Conservation (phyloP, 2,888 invertebrate genomes). For the Hydroisotoma schaefferi region DNA sequence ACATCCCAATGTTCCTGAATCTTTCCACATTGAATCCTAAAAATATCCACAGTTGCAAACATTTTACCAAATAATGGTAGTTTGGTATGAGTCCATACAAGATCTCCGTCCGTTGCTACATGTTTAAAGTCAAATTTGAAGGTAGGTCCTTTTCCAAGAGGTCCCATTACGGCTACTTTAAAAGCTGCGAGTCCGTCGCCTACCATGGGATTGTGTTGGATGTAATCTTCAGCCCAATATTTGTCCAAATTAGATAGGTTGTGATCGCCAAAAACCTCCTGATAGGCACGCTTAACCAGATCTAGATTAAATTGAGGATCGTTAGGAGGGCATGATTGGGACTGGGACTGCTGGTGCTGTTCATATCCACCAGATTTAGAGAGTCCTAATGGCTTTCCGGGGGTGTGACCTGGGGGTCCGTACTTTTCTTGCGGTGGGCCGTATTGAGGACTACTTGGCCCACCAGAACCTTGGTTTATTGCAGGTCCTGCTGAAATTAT, state of each 20-base stretch:
- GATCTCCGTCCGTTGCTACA: slow-evolving; percentile 21
- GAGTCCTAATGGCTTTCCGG: not conserved
- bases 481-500: too few species aligned
- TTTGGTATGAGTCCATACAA: slow-evolving; percentile 24
- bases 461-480: too few species aligned
- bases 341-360: too few species aligned
- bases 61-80: slow-evolving; percentile 14
- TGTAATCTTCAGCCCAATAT: slow-evolving; percentile 1
- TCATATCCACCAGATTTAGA: too few species aligned
- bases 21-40: slow-evolving; percentile 27
- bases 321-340: not conserved
- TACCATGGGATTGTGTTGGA: slow-evolving; percentile 14
- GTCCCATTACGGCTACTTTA: slow-evolving; percentile 12
- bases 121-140: slow-evolving; percentile 20
- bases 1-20: slow-evolving; percentile 39
- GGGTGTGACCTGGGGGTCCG: slow-evolving; percentile 1
- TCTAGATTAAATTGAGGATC: slow-evolving; percentile 7
- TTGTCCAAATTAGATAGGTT: slow-evolving; percentile 6
- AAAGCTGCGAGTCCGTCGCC: slow-evolving; percentile 5
- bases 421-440: too few species aligned
- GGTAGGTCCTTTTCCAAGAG: slow-evolving; percentile 21
- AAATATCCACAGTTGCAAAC: slow-evolving; percentile 31
- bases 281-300: not conserved
- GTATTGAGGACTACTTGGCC: too few species aligned
- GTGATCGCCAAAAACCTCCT: slow-evolving; percentile 16